Evolutionary conservation across 2,113 vertebrate species (phyloP), one percentile per base, ranked within the genome.

Genomic region (Entelurus aequoreus): DNA sequence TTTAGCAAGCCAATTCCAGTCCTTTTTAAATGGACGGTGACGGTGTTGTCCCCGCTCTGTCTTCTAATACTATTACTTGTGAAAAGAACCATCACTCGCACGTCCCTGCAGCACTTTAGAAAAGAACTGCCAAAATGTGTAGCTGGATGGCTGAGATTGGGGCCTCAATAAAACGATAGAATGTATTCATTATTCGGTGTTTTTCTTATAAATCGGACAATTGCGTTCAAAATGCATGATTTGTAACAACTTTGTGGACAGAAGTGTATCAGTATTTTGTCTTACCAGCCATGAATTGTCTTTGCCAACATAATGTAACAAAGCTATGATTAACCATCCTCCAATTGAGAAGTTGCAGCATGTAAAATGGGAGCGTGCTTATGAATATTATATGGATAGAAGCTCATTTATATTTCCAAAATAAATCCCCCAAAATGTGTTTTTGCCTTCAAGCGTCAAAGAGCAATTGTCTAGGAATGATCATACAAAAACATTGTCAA

Each of bases 321-420:
- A 28, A 5, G 40, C 6, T 56, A 42, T 61, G 5, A 48, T 35
- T 50, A 21, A 1, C 19, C 19, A 21, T 60, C 48, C 21, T 37
- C 48, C 28, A 46, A 35, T 79, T 75, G 54, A 92, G 81, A 75
- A 84, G 92, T 93, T 90, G 91, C 94, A 93, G 93, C 90, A 87
- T 90, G 91, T 13, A 57, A 92, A 89, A 74, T 85, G 84, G 85
- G 84, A 92, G 94, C 92, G 82, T 77, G 63, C 76, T 82, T 71
- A 10, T 83, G 59, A 82, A 83, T 68, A 68, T 66, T 77, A 44
- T 10, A 71, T 94, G 74, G 95, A 94, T 94, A 91, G 92, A 88
- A 93, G 89, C 91, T 93, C 95, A 86, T 94, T 95, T 95, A 94
- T 90, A 74, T 83, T 86, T 88, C 77, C 77, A 91, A 81, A 81